phyloP scores from a whole-genome alignment of 2,888 invertebrate genomes.

The Polydrusus pterygomalis region DNA sequence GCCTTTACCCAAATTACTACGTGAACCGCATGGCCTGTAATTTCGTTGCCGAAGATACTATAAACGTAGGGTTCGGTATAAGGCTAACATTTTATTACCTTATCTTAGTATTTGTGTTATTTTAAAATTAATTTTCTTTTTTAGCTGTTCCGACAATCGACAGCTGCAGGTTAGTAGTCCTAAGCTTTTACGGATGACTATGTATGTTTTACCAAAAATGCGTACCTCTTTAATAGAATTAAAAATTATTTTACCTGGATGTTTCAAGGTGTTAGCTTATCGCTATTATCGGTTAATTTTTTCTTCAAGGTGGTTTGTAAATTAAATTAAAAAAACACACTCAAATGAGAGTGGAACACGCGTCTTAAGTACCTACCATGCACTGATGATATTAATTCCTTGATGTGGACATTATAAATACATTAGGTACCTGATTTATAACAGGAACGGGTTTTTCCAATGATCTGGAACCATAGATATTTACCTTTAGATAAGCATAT shows the following conservation, averaged over 20 bases:
- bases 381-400: no score
- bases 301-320: not conserved
- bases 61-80: conserved; percentile 61
- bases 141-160: conserved; percentile 48
- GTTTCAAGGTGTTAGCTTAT: conserved; percentile 22
- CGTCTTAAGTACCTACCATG: no score
- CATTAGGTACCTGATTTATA: no score
- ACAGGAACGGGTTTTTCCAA: no score
- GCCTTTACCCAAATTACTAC: conserved; percentile 67
- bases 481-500: no score
- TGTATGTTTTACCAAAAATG: conserved; percentile 46
- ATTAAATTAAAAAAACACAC: not conserved
- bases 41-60: conserved; percentile 67
- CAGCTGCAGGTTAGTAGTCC: conserved; percentile 36
- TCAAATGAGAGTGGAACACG: no score
- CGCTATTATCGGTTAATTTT: conserved; percentile 1
- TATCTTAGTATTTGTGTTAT: conserved; percentile 67
- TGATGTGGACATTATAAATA: no score
- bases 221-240: conserved; percentile 25
- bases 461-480: no score
- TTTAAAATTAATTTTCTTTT: conserved; percentile 62
- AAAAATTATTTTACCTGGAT: conserved; percentile 23
- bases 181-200: conserved; percentile 46
- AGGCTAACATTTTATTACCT: conserved; percentile 63
- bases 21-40: conserved; percentile 68